These are phyloP conservation scores for Lacerta agilis DNA, from an alignment of 2,797 vertebrate genomes.

Conservation along the genomic window DNA sequence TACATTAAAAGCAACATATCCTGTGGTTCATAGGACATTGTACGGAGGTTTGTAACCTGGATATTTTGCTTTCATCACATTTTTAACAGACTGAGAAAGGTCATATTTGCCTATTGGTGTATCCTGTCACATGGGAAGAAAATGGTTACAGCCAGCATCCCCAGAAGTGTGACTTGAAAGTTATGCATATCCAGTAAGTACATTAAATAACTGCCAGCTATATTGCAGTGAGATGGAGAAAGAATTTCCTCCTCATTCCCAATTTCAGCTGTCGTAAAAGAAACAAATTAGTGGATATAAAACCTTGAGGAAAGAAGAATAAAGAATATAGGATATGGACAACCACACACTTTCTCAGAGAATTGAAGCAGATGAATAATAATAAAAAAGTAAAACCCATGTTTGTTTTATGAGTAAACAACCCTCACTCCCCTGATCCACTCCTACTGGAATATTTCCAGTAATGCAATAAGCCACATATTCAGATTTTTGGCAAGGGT, in stretches of 20 bases:
- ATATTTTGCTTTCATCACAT: slow-evolving; percentile 44
- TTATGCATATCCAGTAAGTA: slow-evolving; percentile 9
- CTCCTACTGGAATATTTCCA: neutral
- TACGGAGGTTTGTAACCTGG: slow-evolving; percentile 18
- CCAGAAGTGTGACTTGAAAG: slow-evolving; percentile 35
- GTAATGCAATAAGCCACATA: neutral
- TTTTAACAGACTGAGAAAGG: slow-evolving; percentile 41
- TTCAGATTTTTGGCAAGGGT: slow-evolving; percentile 6
- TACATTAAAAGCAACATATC: neutral
- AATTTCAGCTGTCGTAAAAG: slow-evolving; percentile 13
- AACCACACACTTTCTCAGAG: neutral
- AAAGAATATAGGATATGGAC: neutral
- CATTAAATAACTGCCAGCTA: slow-evolving; percentile 20
- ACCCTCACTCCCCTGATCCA: neutral
- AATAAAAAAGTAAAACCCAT: neutral
- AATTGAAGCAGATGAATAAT: slow-evolving; percentile 30
- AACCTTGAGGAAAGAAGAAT: neutral
- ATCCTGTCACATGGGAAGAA: slow-evolving; percentile 44
- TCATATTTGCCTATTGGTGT: slow-evolving; percentile 45
- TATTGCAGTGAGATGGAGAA: neutral
- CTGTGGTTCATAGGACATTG: neutral
- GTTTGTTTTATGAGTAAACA: slow-evolving; percentile 4
- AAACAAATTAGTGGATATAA: slow-evolving; percentile 35
- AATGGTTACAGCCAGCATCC: slow-evolving; percentile 42
- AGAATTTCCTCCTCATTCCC: neutral